These are phyloP conservation scores for Bothrops jararaca DNA, from an alignment of 2,113 vertebrate genomes.

Conservation along the genomic window DNA sequence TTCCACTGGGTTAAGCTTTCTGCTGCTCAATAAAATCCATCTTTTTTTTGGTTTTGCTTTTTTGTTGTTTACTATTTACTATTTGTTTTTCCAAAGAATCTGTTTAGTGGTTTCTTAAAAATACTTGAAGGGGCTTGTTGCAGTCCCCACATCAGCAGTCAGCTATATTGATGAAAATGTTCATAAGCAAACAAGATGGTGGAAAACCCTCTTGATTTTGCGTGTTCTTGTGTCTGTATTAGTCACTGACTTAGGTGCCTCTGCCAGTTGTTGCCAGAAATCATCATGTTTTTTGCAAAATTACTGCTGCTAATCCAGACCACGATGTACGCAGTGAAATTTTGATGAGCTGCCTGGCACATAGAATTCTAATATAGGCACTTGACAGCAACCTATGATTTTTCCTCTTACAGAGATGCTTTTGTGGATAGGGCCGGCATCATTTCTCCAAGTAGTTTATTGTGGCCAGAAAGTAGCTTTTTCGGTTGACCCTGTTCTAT, in stretches of 20 bases:
- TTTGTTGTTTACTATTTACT: not conserved
- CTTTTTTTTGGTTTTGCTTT: not conserved
- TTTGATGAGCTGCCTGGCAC: conserved; percentile 14
- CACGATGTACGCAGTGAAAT: conserved; percentile 17
- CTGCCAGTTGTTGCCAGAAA: not conserved
- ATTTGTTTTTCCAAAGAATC: not conserved
- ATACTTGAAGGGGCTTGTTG: not conserved
- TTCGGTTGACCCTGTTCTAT: not conserved
- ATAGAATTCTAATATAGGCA: conserved; percentile 10
- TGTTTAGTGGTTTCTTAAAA: not conserved
- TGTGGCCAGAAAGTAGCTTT: not conserved
- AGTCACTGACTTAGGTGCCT: not conserved
- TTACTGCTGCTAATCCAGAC: not conserved
- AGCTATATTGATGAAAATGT: not conserved
- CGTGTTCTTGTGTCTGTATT: not conserved
- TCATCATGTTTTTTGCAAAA: not conserved
- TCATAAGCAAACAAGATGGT: not conserved
- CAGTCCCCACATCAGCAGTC: not conserved
- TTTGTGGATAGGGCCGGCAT: not conserved
- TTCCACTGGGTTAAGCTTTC: not conserved
- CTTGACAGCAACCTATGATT: conserved; percentile 15
- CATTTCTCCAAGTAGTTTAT: not conserved
- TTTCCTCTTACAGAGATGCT: not conserved
- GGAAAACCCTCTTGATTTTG: not conserved
- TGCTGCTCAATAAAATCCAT: not conserved